Percentiles rank a stretch among this genome's conserved stretches.
Conservation (phyloP, 2,888 invertebrate genomes). For the Eupithecia vulgata region DNA sequence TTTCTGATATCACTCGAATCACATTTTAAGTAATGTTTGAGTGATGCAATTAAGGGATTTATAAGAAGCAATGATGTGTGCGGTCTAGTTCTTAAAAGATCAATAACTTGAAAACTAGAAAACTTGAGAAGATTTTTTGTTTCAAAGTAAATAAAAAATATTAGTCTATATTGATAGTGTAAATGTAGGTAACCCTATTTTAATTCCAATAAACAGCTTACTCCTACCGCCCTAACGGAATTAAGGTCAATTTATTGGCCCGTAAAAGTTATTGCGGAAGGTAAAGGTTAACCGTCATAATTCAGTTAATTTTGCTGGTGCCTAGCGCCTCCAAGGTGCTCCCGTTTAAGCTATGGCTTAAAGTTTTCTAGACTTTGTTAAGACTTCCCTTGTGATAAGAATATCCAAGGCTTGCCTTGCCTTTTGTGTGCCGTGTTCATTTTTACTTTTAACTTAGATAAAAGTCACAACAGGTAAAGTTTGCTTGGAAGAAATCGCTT, state of each 20-base stretch:
- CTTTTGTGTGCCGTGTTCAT: neutral
- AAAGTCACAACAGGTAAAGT: neutral
- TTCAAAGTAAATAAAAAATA: neutral
- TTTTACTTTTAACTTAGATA: neutral
- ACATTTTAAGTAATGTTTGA: neutral
- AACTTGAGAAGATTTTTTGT: neutral
- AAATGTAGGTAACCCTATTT: conserved; percentile 22
- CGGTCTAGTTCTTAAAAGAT: neutral
- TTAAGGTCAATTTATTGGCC: conserved; percentile 67
- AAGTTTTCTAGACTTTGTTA: neutral
- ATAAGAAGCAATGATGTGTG: neutral
- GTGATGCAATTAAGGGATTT: neutral
- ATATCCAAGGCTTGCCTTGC: neutral
- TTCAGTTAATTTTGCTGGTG: conserved; percentile 34
- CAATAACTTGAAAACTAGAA: neutral
- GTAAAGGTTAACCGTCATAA: conserved; percentile 63
- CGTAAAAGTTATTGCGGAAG: conserved; percentile 56
- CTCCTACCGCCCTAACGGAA: conserved; percentile 51
- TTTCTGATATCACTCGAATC: neutral
- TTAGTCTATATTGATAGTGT: neutral
- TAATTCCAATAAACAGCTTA: conserved; percentile 51
- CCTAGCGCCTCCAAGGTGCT: conserved; percentile 12
- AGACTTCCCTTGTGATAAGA: neutral
- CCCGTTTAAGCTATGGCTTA: neutral
- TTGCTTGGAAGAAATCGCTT: neutral